Percentiles rank a stretch among this genome's conserved stretches.
Evolutionary conservation across 2,888 invertebrate genomes (phyloP).

Genomic region (Scaptomyza flava): DNA sequence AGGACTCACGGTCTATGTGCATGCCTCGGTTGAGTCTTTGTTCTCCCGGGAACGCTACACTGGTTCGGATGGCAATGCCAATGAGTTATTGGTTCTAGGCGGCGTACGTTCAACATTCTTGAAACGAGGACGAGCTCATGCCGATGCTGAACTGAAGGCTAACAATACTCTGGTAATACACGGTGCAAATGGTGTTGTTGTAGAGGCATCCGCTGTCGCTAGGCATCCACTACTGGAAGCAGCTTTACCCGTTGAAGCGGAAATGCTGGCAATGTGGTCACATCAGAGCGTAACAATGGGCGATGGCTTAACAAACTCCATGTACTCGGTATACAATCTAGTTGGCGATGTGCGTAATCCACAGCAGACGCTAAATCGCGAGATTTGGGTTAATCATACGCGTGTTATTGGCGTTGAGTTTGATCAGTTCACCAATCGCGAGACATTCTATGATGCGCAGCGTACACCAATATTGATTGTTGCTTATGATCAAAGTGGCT

Average conservation of each 20-base stretch:
- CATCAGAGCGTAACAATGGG: constrained; percentile 92
- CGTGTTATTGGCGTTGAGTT: constrained; percentile 96
- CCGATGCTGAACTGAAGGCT: constrained; percentile 90
- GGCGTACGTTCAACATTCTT: constrained; percentile 89
- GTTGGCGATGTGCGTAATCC: constrained; percentile 94
- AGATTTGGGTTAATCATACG: constrained; percentile 95
- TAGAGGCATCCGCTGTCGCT: constrained; percentile 91
- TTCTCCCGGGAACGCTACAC: constrained; percentile 86
- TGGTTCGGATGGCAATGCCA: constrained; percentile 80
- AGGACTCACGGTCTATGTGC: constrained; percentile 90
- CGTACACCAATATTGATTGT: constrained; percentile 93
- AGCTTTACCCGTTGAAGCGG: constrained; percentile 93
- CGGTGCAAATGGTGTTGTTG: constrained; percentile 90
- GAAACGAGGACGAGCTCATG: constrained; percentile 89
- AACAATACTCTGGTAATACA: constrained; percentile 92
- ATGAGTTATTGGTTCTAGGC: constrained; percentile 88
- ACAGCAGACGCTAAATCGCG: constrained; percentile 92
- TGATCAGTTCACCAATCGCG: constrained; percentile 94
- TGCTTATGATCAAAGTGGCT: constrained; percentile 94
- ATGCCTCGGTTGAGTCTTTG: constrained; percentile 86
- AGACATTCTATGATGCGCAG: constrained; percentile 94
- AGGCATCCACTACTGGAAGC: constrained; percentile 93
- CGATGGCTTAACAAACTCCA: constrained; percentile 89
- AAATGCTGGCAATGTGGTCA: constrained; percentile 96
- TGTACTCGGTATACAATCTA: constrained; percentile 92